Percentiles rank a stretch among this genome's conserved stretches.
Evolutionary conservation across 2,888 invertebrate genomes (phyloP).

Genomic region (Trissolcus brochymenae): DNA sequence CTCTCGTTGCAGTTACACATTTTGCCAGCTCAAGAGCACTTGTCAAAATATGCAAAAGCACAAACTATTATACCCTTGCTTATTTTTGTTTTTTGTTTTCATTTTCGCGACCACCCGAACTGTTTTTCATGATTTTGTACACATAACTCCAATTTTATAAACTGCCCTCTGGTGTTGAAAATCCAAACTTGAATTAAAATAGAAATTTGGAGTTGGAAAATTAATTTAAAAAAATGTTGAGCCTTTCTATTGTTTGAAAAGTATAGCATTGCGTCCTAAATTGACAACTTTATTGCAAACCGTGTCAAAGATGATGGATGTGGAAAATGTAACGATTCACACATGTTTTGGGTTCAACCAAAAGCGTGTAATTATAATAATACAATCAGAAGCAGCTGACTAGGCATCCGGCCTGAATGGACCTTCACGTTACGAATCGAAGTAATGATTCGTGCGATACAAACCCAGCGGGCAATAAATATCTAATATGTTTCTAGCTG

Average conservation of each 20-base stretch:
- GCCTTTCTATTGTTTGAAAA: not conserved
- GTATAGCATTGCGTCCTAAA: not conserved
- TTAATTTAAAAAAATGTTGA: no score
- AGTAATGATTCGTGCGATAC: conserved; percentile 66
- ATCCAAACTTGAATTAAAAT: no score
- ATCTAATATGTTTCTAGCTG: conserved; percentile 75
- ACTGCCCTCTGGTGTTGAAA: no score
- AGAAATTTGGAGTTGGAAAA: no score
- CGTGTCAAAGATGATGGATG: conserved; percentile 17
- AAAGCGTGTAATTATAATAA: conserved; percentile 48
- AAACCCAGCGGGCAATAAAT: conserved; percentile 73
- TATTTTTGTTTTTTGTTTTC: not conserved
- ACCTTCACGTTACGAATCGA: conserved; percentile 52
- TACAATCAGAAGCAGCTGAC: conserved; percentile 50
- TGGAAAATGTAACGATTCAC: conserved; percentile 12
- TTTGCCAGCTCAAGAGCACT: conserved; percentile 34
- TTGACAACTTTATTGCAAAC: conserved; percentile 26
- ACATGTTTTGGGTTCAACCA: conserved; percentile 31
- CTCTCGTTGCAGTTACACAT: conserved; percentile 43
- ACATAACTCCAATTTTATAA: no score
- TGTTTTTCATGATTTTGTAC: no score
- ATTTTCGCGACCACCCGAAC: not conserved
- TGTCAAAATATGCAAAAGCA: conserved; percentile 29
- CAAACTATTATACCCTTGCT: conserved; percentile 8
- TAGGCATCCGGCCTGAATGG: conserved; percentile 33